Evolutionary conservation across 2,888 invertebrate genomes (phyloP).

Genomic region (Acholoe squamosa): DNA sequence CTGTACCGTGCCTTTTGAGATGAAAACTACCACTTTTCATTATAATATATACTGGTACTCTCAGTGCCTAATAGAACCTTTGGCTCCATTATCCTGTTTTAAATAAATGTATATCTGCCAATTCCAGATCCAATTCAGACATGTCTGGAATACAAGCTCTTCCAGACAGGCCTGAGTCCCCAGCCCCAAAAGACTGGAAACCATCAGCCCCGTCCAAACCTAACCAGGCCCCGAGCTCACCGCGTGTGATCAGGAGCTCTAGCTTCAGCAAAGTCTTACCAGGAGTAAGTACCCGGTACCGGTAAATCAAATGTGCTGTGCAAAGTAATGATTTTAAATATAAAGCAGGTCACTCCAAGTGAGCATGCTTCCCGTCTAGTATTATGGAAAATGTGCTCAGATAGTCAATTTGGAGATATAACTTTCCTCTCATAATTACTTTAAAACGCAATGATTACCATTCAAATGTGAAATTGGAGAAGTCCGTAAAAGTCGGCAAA

Average conservation of each 20-base stretch:
- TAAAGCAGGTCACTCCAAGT: no score
- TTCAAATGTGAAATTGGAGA: background rate
- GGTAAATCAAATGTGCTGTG: no score
- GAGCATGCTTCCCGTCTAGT: no score
- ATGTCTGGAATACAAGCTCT: constrained; percentile 61
- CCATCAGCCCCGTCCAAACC: constrained; percentile 65
- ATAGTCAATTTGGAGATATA: background rate
- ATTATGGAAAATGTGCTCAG: background rate
- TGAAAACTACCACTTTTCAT: no score
- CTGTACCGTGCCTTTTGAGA: no score
- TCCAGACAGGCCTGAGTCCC: constrained; percentile 68
- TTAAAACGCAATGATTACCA: background rate
- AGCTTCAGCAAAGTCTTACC: constrained; percentile 69
- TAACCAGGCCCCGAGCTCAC: constrained; percentile 67
- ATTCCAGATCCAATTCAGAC: constrained; percentile 67
- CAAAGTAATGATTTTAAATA: no score
- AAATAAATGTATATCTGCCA: background rate
- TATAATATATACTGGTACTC: no score
- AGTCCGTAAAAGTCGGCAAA: background rate
- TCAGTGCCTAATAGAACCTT: no score
- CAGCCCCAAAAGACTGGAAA: constrained; percentile 62
- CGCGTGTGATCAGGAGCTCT: constrained; percentile 68
- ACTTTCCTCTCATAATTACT: background rate
- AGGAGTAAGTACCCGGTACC: background rate
- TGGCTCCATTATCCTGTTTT: background rate